Conservation (phyloP, 1,140 invertebrate genomes). For the Drosophila pallidifrons region DNA sequence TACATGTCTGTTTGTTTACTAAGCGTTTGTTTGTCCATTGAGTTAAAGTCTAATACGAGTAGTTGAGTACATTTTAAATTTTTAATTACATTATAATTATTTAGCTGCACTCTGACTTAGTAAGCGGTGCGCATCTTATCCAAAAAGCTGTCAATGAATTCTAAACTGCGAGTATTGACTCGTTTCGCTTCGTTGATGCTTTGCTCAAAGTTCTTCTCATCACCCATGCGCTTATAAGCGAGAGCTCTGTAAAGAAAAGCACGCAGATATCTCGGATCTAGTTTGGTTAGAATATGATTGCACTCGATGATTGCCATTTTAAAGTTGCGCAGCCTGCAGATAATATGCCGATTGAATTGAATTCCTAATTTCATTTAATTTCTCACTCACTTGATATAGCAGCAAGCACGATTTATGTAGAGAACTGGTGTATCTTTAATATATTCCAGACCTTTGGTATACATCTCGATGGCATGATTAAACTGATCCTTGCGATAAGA, state of each 20-base stretch:
- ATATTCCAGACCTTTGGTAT: slow-evolving; percentile 47
- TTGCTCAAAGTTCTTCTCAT: slow-evolving; percentile 50
- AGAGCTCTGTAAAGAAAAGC: slow-evolving; percentile 63
- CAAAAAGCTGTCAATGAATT: slow-evolving; percentile 57
- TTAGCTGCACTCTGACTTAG: neutral
- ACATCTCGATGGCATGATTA: slow-evolving; percentile 29
- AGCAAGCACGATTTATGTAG: slow-evolving; percentile 59
- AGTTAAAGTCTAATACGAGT: too few species aligned
- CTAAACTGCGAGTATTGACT: slow-evolving; percentile 13
- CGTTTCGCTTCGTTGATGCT: slow-evolving; percentile 39
- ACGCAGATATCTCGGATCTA: slow-evolving; percentile 45
- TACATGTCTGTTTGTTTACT: too few species aligned
- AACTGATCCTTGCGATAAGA: slow-evolving; percentile 42
- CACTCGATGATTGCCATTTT: slow-evolving; percentile 54
- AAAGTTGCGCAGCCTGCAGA: slow-evolving; percentile 48
- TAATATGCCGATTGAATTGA: neutral
- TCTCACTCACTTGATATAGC: slow-evolving; percentile 51
- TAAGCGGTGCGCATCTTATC: slow-evolving; percentile 41
- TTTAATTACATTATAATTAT: neutral
- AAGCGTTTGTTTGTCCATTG: too few species aligned
- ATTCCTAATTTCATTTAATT: too few species aligned
- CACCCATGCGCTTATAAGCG: slow-evolving; percentile 47
- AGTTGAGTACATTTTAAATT: too few species aligned
- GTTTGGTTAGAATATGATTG: slow-evolving; percentile 35
- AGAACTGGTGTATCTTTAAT: slow-evolving; percentile 57